Evolutionary conservation across 64 coral and sea anemone genomes (phyloP), one percentile per base, ranked within the genome.

Genomic region (Stichodactyla helianthus): DNA sequence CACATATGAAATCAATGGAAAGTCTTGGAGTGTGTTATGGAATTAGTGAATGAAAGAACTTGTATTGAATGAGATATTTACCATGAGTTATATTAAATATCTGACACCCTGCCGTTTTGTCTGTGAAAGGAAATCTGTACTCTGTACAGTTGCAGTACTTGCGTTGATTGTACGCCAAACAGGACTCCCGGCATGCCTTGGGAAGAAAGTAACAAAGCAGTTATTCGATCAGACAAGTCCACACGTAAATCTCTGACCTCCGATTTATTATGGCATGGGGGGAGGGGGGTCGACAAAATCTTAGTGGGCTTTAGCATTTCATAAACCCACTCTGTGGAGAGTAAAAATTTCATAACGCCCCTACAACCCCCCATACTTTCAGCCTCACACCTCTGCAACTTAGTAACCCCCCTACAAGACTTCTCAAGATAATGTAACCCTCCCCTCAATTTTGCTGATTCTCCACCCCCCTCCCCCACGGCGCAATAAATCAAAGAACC

Each of bases 161-260:
- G 20, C 78, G 20, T 22, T 81, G 78, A 52, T 81, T 81, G 78
- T 81, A 81, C 5, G 78, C 78, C 18, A 81, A 16, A 81, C 78
- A 81, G 20, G 78, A 81, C 13, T 81, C 50, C 17, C 44, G 6
- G 10, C 78, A 81, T 27, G 78, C 78, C 78, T 81, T 53, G 28
- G 18, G 4, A 6, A 58, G 23, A 3, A 78, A 87, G 8, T 51
- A 50, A 51, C 54, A 20, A 7, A 12, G 55, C 5, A 56, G 5
- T 55, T 4, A 82, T 52, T 59, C 7, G 16, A 53, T 53, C 19
- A 44, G 35, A 44, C 31, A 35, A 2, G 35, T 44, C 0, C 35
- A 44, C 1, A 44, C 35, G 1, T 44, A 3, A 44, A 44, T 1
- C 35, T 44, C 35, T 3, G 35, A 44, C 1, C 35, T 44, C 35